Conservation (phyloP, 2,113 vertebrate species). For the Hemicordylus capensis region DNA sequence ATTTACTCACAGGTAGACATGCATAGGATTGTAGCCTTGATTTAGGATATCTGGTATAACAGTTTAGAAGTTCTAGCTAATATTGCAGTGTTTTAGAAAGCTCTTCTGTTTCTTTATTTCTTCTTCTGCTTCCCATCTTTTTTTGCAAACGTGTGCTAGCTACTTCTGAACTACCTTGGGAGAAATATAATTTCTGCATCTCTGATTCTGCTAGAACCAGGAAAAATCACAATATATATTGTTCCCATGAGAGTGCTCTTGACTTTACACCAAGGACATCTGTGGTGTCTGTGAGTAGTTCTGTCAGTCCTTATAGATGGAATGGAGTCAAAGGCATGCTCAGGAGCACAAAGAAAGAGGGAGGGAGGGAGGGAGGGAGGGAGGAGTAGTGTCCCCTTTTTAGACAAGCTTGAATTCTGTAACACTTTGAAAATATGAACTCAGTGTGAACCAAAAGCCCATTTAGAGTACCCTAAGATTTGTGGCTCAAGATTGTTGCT, state of each 20-base stretch:
- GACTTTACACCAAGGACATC: neutral
- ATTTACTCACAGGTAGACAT: too few species aligned
- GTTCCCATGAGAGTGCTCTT: neutral
- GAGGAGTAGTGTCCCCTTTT: neutral
- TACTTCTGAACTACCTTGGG: neutral
- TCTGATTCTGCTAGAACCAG: neutral
- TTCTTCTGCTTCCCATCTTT: too few species aligned
- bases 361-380: too few species aligned
- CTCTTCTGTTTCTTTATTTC: too few species aligned
- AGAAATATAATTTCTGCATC: neutral
- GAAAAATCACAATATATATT: neutral
- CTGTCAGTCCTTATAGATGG: neutral
- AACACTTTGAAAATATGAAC: neutral
- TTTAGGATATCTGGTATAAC: too few species aligned
- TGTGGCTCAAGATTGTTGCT: neutral
- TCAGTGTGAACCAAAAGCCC: neutral
- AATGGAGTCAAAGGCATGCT: neutral
- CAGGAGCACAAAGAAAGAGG: neutral
- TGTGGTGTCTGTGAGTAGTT: neutral
- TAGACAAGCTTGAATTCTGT: neutral
- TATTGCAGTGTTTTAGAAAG: neutral
- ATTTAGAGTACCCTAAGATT: neutral
- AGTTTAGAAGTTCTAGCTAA: neutral
- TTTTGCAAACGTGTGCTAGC: neutral
- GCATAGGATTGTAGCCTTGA: too few species aligned